Percentiles rank a stretch among this genome's conserved stretches.
Conservation (phyloP, 2,888 invertebrate genomes). For the Steromphala cineraria region DNA sequence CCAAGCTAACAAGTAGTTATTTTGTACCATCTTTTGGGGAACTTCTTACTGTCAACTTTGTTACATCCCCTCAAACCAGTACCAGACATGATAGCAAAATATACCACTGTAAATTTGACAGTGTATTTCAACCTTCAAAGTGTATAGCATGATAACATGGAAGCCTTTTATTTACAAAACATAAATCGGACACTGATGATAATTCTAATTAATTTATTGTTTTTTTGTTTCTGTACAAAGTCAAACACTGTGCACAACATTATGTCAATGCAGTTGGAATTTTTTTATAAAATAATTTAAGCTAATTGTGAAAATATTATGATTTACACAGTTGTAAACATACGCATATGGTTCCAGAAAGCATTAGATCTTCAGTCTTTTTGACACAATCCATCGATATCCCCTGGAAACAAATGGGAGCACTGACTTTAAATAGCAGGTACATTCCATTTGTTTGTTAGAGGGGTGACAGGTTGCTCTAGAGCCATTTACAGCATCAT, state of each 20-base stretch:
- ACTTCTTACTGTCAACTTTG: too few relatives aligned
- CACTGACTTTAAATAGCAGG: too few relatives aligned
- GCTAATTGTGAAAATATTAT: slow-evolving; percentile 30
- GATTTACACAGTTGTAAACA: slow-evolving; percentile 16
- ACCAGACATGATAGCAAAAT: too few relatives aligned
- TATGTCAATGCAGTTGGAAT: slow-evolving; percentile 26
- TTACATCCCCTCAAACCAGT: too few relatives aligned
- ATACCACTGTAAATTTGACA: too few relatives aligned
- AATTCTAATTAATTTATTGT: slow-evolving; percentile 18
- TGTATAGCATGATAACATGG: too few relatives aligned
- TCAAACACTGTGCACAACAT: slow-evolving; percentile 34
- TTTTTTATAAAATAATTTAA: slow-evolving; percentile 31
- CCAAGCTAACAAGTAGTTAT: too few relatives aligned
- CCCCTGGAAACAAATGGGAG: too few relatives aligned
- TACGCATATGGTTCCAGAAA: background rate
- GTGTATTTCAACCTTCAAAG: too few relatives aligned
- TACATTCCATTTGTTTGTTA: background rate
- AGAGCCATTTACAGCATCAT: background rate
- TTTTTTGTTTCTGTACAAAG: slow-evolving; percentile 21
- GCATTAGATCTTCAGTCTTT: background rate
- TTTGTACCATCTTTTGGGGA: too few relatives aligned
- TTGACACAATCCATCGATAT: too few relatives aligned
- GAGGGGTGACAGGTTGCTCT: background rate
- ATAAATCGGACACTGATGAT: background rate
- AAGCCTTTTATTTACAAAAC: too few relatives aligned